These are phyloP conservation scores for Sciurus niger DNA, from an alignment of 2,113 vertebrate genomes.

Conservation along the genomic window DNA sequence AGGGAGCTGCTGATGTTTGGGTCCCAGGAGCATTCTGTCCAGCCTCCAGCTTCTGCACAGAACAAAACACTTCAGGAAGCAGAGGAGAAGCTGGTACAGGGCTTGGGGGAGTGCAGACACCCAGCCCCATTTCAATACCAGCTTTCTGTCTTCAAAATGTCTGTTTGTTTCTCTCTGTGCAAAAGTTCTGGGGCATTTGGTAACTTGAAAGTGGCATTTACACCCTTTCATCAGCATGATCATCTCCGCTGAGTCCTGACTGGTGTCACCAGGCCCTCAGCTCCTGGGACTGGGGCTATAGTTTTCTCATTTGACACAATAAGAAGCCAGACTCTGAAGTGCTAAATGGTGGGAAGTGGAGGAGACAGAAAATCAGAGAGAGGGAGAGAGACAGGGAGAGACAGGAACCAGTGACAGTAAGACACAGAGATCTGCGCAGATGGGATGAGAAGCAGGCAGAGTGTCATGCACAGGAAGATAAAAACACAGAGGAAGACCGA, in stretches of 20 bases:
- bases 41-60: neutral
- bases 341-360: neutral
- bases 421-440: neutral
- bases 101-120: accelerated
- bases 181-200: conserved; percentile 79
- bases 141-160: conserved; percentile 72
- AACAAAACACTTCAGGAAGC: conserved; percentile 29
- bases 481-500: neutral
- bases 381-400: neutral
- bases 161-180: conserved; percentile 51
- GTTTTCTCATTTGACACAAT: neutral
- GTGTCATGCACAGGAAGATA: neutral
- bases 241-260: conserved; percentile 69
- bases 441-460: neutral
- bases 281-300: neutral
- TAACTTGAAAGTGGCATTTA: conserved; percentile 81
- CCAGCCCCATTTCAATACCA: conserved; percentile 64
- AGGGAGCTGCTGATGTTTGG: neutral
- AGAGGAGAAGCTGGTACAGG: neutral
- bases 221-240: conserved; percentile 82
- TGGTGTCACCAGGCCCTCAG: conserved; percentile 65
- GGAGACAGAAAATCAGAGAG: neutral
- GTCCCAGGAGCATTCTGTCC: neutral
- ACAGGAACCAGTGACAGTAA: neutral
- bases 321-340: conserved; percentile 55